phyloP scores from a whole-genome alignment of 2,797 vertebrate species.

The Neoniphon sammara region DNA sequence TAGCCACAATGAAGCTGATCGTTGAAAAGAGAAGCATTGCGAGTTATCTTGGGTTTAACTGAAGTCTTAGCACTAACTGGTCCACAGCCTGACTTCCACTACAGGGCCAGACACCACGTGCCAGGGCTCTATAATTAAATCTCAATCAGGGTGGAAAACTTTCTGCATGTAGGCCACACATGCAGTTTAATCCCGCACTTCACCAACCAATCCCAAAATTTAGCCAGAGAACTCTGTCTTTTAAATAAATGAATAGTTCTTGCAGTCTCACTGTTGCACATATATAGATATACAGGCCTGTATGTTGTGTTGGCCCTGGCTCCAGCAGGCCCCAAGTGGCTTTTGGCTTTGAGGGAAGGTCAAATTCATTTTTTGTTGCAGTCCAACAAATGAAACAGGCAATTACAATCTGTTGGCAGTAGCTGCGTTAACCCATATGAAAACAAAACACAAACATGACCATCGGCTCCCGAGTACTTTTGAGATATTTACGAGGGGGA shows the following conservation, averaged over 20 bases:
- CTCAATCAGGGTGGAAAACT: background rate
- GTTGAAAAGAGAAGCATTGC: slow-evolving; percentile 34
- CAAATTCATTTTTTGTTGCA: slow-evolving; percentile 32
- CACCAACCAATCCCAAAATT: background rate
- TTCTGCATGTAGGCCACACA: background rate
- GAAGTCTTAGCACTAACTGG: slow-evolving; percentile 22
- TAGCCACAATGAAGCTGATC: slow-evolving; percentile 32
- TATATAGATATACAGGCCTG: background rate
- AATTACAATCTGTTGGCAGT: slow-evolving; percentile 56
- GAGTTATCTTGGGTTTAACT: slow-evolving; percentile 1
- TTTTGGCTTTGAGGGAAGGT: background rate
- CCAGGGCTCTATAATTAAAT: slow-evolving; percentile 10
- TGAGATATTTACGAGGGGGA: slow-evolving; percentile 41
- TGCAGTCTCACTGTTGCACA: slow-evolving; percentile 13
- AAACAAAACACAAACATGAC: slow-evolving; percentile 45
- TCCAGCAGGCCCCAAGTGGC: slow-evolving; percentile 11
- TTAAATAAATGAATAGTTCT: slow-evolving; percentile 11
- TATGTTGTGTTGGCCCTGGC: background rate
- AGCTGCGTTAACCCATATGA: slow-evolving; percentile 37
- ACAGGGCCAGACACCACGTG: background rate
- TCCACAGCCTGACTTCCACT: slow-evolving; percentile 20
- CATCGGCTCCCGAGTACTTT: slow-evolving; percentile 29
- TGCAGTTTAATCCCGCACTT: slow-evolving; percentile 16
- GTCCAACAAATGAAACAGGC: slow-evolving; percentile 35
- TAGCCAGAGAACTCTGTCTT: background rate